phyloP scores from a whole-genome alignment of 2,888 invertebrate species.

The Drosophila putrida region DNA sequence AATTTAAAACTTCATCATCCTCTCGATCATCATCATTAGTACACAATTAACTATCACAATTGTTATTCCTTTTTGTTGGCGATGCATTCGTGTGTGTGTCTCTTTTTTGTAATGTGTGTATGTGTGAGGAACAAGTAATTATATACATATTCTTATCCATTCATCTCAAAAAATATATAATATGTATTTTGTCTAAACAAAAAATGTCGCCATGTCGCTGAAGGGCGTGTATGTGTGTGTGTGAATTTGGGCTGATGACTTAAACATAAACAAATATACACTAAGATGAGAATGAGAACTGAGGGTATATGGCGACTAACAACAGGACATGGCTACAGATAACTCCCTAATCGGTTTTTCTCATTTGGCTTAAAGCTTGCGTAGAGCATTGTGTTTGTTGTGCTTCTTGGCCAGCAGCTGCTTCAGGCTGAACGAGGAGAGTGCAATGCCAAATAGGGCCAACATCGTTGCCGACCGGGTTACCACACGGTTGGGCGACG shows the following conservation, averaged over 20 bases:
- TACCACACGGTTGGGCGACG: constrained; percentile 86
- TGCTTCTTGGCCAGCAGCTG: constrained; percentile 86
- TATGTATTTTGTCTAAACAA: constrained; percentile 4
- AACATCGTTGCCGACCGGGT: constrained; percentile 87
- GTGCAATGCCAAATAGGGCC: constrained; percentile 87
- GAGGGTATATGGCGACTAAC: constrained; percentile 20
- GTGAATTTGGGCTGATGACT: constrained; percentile 32
- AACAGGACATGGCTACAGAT: constrained; percentile 34
- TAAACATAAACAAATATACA: constrained; percentile 55
- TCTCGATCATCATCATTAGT: constrained; percentile 27
- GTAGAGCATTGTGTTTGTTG: constrained; percentile 69
- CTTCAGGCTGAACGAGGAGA: constrained; percentile 88
- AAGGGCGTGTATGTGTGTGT: background rate
- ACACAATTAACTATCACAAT: constrained; percentile 69
- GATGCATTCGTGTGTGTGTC: constrained; percentile 28
- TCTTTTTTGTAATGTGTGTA: constrained; percentile 1
- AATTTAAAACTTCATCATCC: constrained; percentile 8
- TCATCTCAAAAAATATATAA: constrained; percentile 19
- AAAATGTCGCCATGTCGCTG: constrained; percentile 31
- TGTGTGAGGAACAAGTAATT: constrained; percentile 43
- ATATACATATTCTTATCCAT: constrained; percentile 38
- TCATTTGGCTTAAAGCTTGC: constrained; percentile 73
- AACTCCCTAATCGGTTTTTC: constrained; percentile 2
- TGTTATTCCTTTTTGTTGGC: constrained; percentile 71
- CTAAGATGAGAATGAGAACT: constrained; percentile 37